Evolutionary conservation across 1,140 invertebrate genomes (phyloP), one percentile per base, ranked within the genome.

Genomic region (Ostrea edulis): DNA sequence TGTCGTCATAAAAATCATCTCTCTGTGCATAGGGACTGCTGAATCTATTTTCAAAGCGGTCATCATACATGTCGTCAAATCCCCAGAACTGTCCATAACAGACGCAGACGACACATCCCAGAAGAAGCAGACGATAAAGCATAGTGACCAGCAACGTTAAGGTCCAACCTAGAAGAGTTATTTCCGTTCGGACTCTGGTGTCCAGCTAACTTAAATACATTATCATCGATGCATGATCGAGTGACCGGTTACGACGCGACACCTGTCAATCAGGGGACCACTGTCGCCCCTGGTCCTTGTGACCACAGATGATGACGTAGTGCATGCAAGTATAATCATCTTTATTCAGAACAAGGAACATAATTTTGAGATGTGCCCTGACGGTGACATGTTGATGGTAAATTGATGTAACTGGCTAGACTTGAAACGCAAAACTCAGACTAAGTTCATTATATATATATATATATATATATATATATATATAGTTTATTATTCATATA

Each of bases 11-110:
- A 9, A 77, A 12, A 77, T 77, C 68, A 77, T 77, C 68, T 4
- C 68, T 77, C 68, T 25, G 35, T 77, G 0, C 68, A 29, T 71
- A 71, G 0, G 65, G 65, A 71, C 22, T 71, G 68, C n/a, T 20
- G 14, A 77, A 77, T 77, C 68, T 77, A 25, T 77, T 77, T 14
- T 77, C 68, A 35, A 77, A 77, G 35, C 68, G 22, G 12, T 77
- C 68, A 17, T 77, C 55, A n/a, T 20, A 62, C 55, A 17, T 62
- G 20, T 62, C 68, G 8, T 77, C 68, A 11, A 25, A 77, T 35
- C 68, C 68, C 68, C 68, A 77, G 25, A 25, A 77, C 14, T 77
- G 68, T 12, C 68, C 68, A 25, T 77, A 77, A 35, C 25, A 77
- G 68, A 77, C 68, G 11, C 25, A 25, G 14, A 77, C 29, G 29